phyloP scores from a whole-genome alignment of 1,140 invertebrate genomes.

The Ostrea edulis region DNA sequence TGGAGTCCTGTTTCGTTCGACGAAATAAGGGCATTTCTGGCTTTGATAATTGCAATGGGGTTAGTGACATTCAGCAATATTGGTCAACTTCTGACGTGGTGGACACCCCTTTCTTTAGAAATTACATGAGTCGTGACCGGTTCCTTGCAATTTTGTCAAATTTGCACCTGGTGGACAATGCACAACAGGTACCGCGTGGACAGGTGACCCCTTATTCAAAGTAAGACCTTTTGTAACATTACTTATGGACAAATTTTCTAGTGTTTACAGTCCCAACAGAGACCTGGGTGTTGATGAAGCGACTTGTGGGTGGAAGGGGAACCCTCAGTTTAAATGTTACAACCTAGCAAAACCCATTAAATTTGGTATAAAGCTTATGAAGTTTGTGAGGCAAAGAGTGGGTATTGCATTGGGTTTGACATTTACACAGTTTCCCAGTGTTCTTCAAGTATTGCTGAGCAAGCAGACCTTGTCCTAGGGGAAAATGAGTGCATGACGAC shows the following conservation, averaged over 20 bases:
- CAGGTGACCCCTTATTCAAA: not conserved
- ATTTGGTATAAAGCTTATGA: slow-evolving; percentile 56
- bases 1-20: not conserved
- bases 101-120: slow-evolving; percentile 30
- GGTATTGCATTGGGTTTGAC: slow-evolving; percentile 51
- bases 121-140: slow-evolving; percentile 19
- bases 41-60: not conserved
- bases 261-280: not conserved
- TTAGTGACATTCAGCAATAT: not conserved
- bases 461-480: slow-evolving; percentile 37
- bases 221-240: not conserved
- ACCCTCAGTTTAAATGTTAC: slow-evolving; percentile 54
- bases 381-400: slow-evolving; percentile 47
- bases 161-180: slow-evolving; percentile 46
- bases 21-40: not conserved
- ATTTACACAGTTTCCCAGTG: slow-evolving; percentile 53
- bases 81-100: not conserved
- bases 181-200: not conserved
- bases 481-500: not conserved
- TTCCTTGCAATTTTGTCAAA: slow-evolving; percentile 45
- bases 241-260: not conserved
- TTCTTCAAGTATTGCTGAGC: slow-evolving; percentile 16
- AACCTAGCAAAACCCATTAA: slow-evolving; percentile 57
- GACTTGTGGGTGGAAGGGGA: slow-evolving; percentile 50
- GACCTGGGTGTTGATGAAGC: not conserved